phyloP scores from a whole-genome alignment of 2,113 vertebrate species.

The Tenebrosternarchus preto region DNA sequence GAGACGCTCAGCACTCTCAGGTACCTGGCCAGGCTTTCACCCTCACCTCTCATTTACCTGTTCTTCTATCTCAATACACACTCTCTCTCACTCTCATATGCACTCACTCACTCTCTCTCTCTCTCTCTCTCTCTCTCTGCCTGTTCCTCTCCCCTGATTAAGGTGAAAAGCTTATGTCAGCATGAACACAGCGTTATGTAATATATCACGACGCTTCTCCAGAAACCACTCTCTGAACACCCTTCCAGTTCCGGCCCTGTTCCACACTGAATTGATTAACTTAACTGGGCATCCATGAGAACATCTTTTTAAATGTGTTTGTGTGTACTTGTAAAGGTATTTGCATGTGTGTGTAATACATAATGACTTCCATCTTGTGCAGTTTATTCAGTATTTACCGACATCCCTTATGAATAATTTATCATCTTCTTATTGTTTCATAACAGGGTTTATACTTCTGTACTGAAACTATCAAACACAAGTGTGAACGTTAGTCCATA shows the following conservation, averaged over 20 bases:
- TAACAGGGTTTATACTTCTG: too few relatives aligned
- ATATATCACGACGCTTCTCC: slow-evolving; percentile 35
- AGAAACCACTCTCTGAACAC: slow-evolving; percentile 52
- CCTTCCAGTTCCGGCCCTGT: slow-evolving; percentile 42
- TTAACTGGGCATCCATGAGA: neutral
- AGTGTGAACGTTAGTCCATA: neutral
- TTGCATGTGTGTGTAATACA: neutral
- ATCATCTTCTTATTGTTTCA: neutral
- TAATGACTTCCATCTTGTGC: neutral
- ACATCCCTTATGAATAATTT: neutral
- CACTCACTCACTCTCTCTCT: too few relatives aligned
- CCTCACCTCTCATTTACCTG: neutral
- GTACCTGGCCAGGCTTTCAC: slow-evolving; percentile 65
- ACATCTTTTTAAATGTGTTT: slow-evolving; percentile 26
- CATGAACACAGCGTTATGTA: slow-evolving; percentile 37
- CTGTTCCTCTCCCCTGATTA: slow-evolving; percentile 6
- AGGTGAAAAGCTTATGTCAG: slow-evolving; percentile 39
- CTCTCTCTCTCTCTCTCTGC: neutral
- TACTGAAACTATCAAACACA: too few relatives aligned
- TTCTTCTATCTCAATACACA: neutral
- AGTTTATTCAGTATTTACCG: neutral
- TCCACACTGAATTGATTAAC: slow-evolving; percentile 39
- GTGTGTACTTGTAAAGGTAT: neutral
- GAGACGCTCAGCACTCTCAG: slow-evolving; percentile 98
- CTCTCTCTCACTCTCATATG: too few relatives aligned